phyloP scores from a whole-genome alignment of 2,888 invertebrate species.

The Philereme vetulata region DNA sequence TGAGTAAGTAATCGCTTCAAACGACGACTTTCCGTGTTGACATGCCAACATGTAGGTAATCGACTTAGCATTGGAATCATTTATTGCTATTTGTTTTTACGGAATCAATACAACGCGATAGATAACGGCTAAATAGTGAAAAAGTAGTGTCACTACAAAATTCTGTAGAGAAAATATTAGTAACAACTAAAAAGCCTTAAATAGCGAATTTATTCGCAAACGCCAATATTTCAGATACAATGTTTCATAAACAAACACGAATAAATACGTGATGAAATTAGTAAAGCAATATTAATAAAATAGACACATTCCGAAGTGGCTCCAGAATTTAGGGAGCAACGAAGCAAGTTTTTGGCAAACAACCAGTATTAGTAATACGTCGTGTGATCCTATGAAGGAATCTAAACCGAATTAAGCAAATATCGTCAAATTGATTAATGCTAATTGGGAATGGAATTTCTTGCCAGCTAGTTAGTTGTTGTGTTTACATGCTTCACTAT shows the following conservation, averaged over 20 bases:
- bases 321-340: conserved; percentile 42
- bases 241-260: conserved; percentile 28
- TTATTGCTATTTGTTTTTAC: not conserved
- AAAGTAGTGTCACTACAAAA: too few relatives aligned
- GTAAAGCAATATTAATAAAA: conserved; percentile 49
- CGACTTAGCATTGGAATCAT: conserved; percentile 30
- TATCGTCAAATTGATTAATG: conserved; percentile 60
- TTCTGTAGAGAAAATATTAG: too few relatives aligned
- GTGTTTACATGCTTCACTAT: conserved; percentile 18
- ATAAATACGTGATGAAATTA: conserved; percentile 38
- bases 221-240: not conserved
- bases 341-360: conserved; percentile 56
- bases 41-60: conserved; percentile 47
- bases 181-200: too few relatives aligned
- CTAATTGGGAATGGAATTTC: conserved; percentile 54
- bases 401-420: conserved; percentile 47
- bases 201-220: too few relatives aligned
- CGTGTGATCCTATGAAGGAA: conserved; percentile 47
- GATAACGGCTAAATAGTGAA: too few relatives aligned
- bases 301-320: conserved; percentile 47
- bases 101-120: too few relatives aligned
- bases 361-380: conserved; percentile 56
- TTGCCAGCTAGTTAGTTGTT: conserved; percentile 40
- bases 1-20: conserved; percentile 54
- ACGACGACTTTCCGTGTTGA: conserved; percentile 50